A percentile compares a stretch with the other conserved stretches of the same genome.
These are phyloP conservation scores for Creontiades dilutus DNA, from an alignment of 2,888 invertebrate species.

Conservation along the genomic window DNA sequence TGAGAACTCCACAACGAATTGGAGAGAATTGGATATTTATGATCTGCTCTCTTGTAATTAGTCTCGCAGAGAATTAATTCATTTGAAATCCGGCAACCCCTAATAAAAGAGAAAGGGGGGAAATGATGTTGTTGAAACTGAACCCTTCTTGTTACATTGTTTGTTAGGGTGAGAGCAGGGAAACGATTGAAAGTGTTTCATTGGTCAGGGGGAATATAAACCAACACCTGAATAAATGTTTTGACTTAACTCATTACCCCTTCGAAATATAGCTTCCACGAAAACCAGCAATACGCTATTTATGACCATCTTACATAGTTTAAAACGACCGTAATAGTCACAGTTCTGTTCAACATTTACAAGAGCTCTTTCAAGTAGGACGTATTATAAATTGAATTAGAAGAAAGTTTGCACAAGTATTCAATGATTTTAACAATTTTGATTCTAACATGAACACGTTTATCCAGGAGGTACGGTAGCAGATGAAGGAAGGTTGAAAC, in stretches of 20 bases:
- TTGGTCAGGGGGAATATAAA: background rate
- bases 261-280: background rate
- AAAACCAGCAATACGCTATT: too few relatives aligned
- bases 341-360: background rate
- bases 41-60: too few relatives aligned
- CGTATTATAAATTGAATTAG: too few relatives aligned
- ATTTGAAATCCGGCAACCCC: background rate
- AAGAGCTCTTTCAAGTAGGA: background rate
- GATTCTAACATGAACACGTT: too few relatives aligned
- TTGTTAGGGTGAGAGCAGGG: slow-evolving; percentile 12
- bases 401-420: too few relatives aligned
- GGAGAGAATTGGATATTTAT: too few relatives aligned
- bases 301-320: too few relatives aligned
- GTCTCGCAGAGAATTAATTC: background rate
- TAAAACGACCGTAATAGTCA: background rate
- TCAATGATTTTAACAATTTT: too few relatives aligned
- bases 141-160: slow-evolving; percentile 10
- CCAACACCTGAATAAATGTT: background rate
- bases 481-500: too few relatives aligned
- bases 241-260: background rate
- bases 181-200: background rate
- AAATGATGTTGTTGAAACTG: slow-evolving; percentile 22
- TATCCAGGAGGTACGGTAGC: too few relatives aligned
- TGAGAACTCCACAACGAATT: too few relatives aligned
- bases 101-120: background rate